These are phyloP conservation scores for Scaptomyza polygonia DNA, from an alignment of 2,888 invertebrate species.

Conservation along the genomic window DNA sequence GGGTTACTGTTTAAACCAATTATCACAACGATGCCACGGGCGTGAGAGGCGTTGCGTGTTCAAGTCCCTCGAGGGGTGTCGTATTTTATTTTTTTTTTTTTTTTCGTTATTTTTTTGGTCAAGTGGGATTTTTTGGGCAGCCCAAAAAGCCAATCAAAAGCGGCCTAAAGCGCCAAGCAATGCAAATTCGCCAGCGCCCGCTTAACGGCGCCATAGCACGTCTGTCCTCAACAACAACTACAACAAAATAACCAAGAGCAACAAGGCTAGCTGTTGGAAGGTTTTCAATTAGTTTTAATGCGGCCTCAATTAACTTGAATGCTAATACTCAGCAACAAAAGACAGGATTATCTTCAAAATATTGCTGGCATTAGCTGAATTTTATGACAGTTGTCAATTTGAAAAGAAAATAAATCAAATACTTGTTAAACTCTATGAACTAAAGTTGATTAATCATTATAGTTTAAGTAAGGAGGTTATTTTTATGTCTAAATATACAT, in stretches of 20 bases:
- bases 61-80: conserved; percentile 40
- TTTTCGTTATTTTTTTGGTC: conserved; percentile 24
- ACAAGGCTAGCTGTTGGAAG: conserved; percentile 2
- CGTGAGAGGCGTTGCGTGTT: conserved; percentile 45
- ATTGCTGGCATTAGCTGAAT: too few relatives aligned
- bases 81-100: conserved; percentile 11
- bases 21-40: conserved; percentile 56
- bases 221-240: conserved; percentile 4
- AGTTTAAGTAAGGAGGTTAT: too few relatives aligned
- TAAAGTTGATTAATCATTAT: too few relatives aligned
- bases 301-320: conserved; percentile 44
- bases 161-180: conserved; percentile 44
- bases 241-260: background rate
- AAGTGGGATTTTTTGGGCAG: conserved; percentile 29
- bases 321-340: conserved; percentile 26
- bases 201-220: conserved; percentile 58
- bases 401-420: too few relatives aligned
- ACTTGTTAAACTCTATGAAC: too few relatives aligned
- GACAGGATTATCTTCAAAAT: background rate
- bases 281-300: conserved; percentile 54
- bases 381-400: too few relatives aligned
- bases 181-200: conserved; percentile 68
- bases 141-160: conserved; percentile 28
- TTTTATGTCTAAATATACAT: too few relatives aligned
- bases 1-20: conserved; percentile 78